These are phyloP conservation scores for Phaethon lepturus DNA, from an alignment of 2,113 vertebrate species.

Conservation along the genomic window DNA sequence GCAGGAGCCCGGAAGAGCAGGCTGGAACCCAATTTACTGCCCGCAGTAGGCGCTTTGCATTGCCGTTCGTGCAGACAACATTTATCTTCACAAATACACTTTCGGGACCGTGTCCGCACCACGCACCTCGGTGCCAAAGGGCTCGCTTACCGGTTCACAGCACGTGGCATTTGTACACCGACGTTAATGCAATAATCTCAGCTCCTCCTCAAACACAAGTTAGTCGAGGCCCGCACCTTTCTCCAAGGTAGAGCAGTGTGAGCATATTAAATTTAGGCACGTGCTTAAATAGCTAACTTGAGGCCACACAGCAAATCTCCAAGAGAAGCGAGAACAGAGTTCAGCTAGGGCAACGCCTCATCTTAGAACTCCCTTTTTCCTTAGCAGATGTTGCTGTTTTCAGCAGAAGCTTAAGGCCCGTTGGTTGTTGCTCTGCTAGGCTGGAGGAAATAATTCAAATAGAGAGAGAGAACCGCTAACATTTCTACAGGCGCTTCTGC, in stretches of 20 bases:
- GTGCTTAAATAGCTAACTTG: neutral
- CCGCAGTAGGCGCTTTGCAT: neutral
- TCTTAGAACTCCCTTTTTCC: neutral
- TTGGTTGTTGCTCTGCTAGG: neutral
- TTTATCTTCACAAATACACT: neutral
- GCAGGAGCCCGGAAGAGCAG: neutral
- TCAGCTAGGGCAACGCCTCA: neutral
- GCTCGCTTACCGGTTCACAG: neutral
- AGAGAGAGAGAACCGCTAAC: neutral
- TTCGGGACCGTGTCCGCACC: neutral
- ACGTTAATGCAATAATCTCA: neutral
- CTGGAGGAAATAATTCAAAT: neutral
- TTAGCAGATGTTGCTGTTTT: neutral
- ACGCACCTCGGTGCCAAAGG: accelerated
- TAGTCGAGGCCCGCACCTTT: neutral
- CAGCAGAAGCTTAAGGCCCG: neutral
- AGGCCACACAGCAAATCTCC: neutral
- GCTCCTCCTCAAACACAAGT: neutral
- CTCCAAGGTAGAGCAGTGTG: neutral
- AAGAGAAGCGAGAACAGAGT: neutral
- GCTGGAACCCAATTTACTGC: neutral
- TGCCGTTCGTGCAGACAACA: neutral
- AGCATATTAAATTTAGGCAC: neutral
- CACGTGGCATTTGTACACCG: neutral
- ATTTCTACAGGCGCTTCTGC: neutral